Percentiles rank a stretch among this genome's conserved stretches.
phyloP scores from a whole-genome alignment of 2,113 vertebrate species.

The Ophiodon elongatus region DNA sequence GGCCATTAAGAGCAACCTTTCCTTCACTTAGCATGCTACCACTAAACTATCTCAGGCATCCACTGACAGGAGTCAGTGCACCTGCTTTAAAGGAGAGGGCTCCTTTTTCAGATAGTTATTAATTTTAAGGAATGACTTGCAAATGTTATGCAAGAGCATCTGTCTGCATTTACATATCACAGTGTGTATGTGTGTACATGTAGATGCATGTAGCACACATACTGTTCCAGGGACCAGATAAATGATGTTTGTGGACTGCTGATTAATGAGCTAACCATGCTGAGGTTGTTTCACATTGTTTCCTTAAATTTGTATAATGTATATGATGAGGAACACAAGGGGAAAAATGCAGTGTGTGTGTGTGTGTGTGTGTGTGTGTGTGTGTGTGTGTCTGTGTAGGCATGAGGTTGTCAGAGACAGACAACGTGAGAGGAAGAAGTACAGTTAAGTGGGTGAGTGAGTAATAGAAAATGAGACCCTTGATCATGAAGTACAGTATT shows the following conservation, averaged over 20 bases:
- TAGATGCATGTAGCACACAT: constrained; percentile 29
- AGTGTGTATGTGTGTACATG: constrained; percentile 28
- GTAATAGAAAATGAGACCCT: constrained; percentile 56
- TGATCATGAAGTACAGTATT: constrained; percentile 55
- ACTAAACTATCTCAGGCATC: constrained; percentile 13
- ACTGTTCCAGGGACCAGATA: constrained; percentile 28
- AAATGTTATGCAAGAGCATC: constrained; percentile 78
- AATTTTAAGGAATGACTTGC: constrained; percentile 67
- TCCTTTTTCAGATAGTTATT: constrained; percentile 43
- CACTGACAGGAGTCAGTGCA: constrained; percentile 32
- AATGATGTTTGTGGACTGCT: constrained; percentile 40
- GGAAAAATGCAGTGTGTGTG: constrained; percentile 24
- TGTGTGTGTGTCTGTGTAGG: constrained; percentile 30
- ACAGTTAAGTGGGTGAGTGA: constrained; percentile 36
- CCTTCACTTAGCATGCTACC: constrained; percentile 5
- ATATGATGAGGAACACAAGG: constrained; percentile 19
- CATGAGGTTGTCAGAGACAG: constrained; percentile 35
- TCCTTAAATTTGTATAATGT: constrained; percentile 47
- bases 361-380: constrained; percentile 18
- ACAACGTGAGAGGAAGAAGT: constrained; percentile 29
- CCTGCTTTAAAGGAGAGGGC: constrained; percentile 45
- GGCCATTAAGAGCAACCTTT: constrained; percentile 59
- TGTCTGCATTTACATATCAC: constrained; percentile 77
- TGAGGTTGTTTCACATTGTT: constrained; percentile 55
- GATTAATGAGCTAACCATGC: constrained; percentile 60